Percentiles rank a stretch among this genome's conserved stretches.
Evolutionary conservation across 2,888 invertebrate genomes (phyloP).

Genomic region (Caenorhabditis sp.): DNA sequence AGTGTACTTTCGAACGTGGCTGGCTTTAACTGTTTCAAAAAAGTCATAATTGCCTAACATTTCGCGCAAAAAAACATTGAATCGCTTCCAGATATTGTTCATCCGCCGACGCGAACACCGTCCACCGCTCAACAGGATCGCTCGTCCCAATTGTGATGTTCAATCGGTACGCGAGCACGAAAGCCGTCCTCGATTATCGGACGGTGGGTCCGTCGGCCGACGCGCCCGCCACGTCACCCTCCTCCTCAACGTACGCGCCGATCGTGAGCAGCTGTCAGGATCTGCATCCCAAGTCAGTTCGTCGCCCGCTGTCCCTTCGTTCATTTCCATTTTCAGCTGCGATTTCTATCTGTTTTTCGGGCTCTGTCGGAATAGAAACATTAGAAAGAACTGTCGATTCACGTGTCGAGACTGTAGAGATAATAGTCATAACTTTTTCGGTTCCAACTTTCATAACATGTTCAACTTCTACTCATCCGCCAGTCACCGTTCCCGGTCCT

Average conservation of each 20-base stretch:
- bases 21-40: too few relatives aligned
- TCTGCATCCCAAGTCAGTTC: slow-evolving; percentile 57
- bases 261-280: slow-evolving; percentile 57
- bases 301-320: background rate
- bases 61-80: background rate
- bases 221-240: background rate
- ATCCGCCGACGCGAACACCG: slow-evolving; percentile 51
- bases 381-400: slow-evolving; percentile 30
- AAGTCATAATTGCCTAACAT: too few relatives aligned
- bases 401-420: slow-evolving; percentile 36
- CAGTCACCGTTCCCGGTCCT: background rate
- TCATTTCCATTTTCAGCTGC: slow-evolving; percentile 46
- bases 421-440: slow-evolving; percentile 11
- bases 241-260: slow-evolving; percentile 30
- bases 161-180: slow-evolving; percentile 63
- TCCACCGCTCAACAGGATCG: slow-evolving; percentile 52
- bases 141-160: slow-evolving; percentile 62
- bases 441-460: background rate
- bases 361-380: slow-evolving; percentile 30
- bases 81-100: slow-evolving; percentile 60
- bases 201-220: slow-evolving; percentile 25
- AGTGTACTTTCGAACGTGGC: too few relatives aligned
- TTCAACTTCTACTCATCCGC: slow-evolving; percentile 18
- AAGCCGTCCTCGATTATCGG: slow-evolving; percentile 50
- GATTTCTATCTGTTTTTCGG: slow-evolving; percentile 36